These are phyloP conservation scores for Hoplodrina ambigua DNA, from an alignment of 2,888 invertebrate genomes.

Conservation along the genomic window DNA sequence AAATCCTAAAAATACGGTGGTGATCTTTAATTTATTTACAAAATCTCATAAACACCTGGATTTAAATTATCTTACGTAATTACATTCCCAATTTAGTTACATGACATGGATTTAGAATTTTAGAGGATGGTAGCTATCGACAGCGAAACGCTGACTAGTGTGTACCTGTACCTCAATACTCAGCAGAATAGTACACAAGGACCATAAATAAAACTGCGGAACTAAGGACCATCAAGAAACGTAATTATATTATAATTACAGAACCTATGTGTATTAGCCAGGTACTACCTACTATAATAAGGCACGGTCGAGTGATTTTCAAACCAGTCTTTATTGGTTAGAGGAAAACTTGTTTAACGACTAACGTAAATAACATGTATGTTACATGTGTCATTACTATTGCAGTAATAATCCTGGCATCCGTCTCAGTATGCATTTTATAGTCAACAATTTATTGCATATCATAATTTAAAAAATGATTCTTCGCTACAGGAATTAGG, in stretches of 20 bases:
- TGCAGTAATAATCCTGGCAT: constrained; percentile 6
- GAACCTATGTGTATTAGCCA: neutral
- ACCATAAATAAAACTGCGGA: neutral
- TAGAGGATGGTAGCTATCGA: too few species aligned
- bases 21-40: too few species aligned
- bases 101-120: too few species aligned
- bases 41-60: too few species aligned
- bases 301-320: neutral
- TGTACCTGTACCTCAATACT: too few species aligned
- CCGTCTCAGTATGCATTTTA: neutral
- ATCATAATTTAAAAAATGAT: neutral
- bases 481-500: neutral
- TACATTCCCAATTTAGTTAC: too few species aligned
- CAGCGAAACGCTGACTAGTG: too few species aligned
- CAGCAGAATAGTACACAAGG: neutral
- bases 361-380: constrained; percentile 8
- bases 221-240: neutral
- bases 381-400: constrained; percentile 14
- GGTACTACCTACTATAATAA: neutral
- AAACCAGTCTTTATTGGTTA: constrained; percentile 23
- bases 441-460: neutral
- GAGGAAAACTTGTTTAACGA: constrained; percentile 13
- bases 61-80: too few species aligned
- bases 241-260: neutral
- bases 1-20: too few species aligned